Conservation (phyloP, 2,113 vertebrate species). For the Helogale parvula region DNA sequence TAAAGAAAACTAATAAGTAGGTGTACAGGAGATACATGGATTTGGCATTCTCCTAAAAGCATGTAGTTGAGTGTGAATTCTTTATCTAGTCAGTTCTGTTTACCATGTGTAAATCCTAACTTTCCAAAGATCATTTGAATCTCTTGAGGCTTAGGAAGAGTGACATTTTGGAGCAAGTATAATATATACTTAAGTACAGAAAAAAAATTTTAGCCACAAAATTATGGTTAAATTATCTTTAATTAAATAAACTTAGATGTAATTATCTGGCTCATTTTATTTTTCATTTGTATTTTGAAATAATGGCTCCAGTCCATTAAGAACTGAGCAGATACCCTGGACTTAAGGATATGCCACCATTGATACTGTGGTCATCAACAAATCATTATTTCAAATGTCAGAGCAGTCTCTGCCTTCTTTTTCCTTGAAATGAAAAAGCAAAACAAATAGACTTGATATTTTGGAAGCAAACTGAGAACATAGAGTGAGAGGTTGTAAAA, state of each 20-base stretch:
- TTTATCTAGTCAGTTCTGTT: not conserved
- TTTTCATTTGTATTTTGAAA: conserved; percentile 33
- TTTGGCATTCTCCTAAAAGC: conserved; percentile 1
- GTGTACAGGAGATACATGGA: not conserved
- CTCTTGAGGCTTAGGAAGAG: not conserved
- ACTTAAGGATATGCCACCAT: not conserved
- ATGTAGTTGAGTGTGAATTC: not conserved
- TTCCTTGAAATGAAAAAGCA: conserved; percentile 9
- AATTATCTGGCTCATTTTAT: not conserved
- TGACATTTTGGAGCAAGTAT: not conserved
- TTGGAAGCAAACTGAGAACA: not conserved
- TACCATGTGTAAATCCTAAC: not conserved
- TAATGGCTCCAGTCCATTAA: not conserved
- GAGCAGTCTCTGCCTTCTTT: not conserved
- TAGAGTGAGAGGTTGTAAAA: not conserved
- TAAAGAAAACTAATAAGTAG: not conserved
- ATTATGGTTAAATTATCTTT: not conserved
- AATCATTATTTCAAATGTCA: not conserved
- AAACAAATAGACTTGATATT: not conserved
- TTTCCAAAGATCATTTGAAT: not conserved
- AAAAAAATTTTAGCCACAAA: not conserved
- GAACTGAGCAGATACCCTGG: not conserved
- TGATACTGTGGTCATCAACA: not conserved
- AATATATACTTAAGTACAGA: not conserved
- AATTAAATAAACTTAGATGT: not conserved